These are phyloP conservation scores for Sciaenops ocellatus DNA, from an alignment of 2,797 vertebrate genomes.

Conservation along the genomic window DNA sequence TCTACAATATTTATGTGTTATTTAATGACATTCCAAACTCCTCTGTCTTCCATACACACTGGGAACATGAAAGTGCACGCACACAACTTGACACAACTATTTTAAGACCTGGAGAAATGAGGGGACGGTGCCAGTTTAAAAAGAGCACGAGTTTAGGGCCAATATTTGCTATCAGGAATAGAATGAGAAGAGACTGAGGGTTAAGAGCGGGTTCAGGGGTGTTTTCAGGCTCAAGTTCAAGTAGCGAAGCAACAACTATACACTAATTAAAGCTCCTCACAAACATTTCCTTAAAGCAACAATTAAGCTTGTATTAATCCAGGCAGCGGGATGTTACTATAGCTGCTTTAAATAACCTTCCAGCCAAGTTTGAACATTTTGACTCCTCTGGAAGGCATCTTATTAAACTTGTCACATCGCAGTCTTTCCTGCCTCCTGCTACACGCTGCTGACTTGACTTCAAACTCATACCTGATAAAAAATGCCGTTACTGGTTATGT, in stretches of 20 bases:
- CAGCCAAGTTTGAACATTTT: slow-evolving; percentile 1
- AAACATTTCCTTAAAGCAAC: slow-evolving; percentile 27
- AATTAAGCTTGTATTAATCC: slow-evolving; percentile 35
- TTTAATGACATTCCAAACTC: neutral
- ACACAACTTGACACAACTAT: neutral
- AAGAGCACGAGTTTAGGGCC: neutral
- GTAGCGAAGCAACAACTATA: slow-evolving; percentile 2
- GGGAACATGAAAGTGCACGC: neutral
- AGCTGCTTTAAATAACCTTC: slow-evolving; percentile 14
- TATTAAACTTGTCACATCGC: slow-evolving; percentile 10
- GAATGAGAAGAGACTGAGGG: neutral
- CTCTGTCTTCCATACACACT: too few relatives aligned
- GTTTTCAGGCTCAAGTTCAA: slow-evolving; percentile 3
- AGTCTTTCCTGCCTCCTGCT: slow-evolving; percentile 8
- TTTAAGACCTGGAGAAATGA: neutral
- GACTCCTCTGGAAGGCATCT: neutral
- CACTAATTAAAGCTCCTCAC: slow-evolving; percentile 36
- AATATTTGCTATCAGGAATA: neutral
- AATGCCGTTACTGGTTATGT: neutral
- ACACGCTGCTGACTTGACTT: slow-evolving; percentile 13
- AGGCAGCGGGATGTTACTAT: slow-evolving; percentile 25
- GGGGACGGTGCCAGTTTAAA: neutral
- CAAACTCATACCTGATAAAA: slow-evolving; percentile 10
- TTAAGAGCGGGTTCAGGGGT: neutral
- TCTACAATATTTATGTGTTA: neutral